Base-by-base conservation (phyloP, 1,140 invertebrate genomes). In the Neotoxoptera formosana region DNA sequence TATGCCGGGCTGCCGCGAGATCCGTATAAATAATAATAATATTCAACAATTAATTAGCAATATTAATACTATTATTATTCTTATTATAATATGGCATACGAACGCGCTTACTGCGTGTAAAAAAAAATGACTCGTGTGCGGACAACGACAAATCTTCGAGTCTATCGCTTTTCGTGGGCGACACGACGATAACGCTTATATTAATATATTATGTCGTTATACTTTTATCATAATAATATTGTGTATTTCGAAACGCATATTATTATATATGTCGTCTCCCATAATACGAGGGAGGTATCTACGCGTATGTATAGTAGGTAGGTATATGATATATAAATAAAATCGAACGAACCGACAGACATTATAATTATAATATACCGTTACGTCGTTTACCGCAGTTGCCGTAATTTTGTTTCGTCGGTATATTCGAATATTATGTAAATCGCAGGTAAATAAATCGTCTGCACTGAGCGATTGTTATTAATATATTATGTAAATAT, bases 401-500 rank as follows among this genome's bases (percentile, higher is more conserved):
- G 30, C 60, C n/a, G 60, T 76, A 76, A n/a, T 34, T 76, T 76
- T 76, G 11, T 76, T 76, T 76, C 2, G 60, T n/a, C 17, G 30
- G 14, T 76, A n/a, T n/a, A 76, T n/a, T 76, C 30, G 60, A 76
- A 7, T 17, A 76, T 76, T 76, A 76, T 76, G 60, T 76, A 67
- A 67, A 67, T 67, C 60, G 11, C 30, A 30, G 11, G 30, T 67
- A 76, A 76, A 76, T n/a, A n/a, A 76, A 76, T 76, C n/a, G 60
- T 76, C 60, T 76, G 30, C 60, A 30, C 60, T 21, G 14, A 76
- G 9, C 60, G 60, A n/a, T 76, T 30, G 60, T 76, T 76, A 67
- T 67, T 67, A 76, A n/a, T 67, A 67, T 67, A 76, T 76, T 76
- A 76, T 76, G 60, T 76, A 76, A 76, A 76, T 76, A 17, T 76